A percentile compares a stretch with the other conserved stretches of the same genome.
Evolutionary conservation across 2,113 vertebrate genomes (phyloP).

Genomic region (Amphiprion percula): DNA sequence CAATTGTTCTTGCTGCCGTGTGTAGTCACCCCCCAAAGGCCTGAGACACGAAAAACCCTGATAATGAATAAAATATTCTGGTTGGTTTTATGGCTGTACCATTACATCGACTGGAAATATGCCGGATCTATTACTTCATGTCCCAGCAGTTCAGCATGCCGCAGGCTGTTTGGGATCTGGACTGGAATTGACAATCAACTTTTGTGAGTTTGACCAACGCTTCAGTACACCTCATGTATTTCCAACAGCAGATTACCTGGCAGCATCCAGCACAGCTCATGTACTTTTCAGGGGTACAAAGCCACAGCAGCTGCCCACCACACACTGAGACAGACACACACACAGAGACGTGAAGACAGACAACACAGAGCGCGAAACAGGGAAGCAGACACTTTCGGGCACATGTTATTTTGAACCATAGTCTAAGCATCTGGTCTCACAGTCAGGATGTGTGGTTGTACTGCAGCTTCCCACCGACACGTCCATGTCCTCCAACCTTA

Average conservation of each 20-base stretch:
- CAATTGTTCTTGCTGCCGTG: no score
- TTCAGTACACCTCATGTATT: not conserved
- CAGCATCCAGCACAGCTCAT: not conserved
- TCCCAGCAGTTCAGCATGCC: not conserved
- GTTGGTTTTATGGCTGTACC: not conserved
- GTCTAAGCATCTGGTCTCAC: not conserved
- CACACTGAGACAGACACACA: not conserved
- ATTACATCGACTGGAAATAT: not conserved
- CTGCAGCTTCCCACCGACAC: conserved; percentile 10
- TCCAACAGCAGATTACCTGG: not conserved
- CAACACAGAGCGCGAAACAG: not conserved
- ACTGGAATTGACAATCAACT: conserved; percentile 16
- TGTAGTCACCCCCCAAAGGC: no score
- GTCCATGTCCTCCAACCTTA: not conserved
- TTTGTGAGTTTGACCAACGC: conserved; percentile 2
- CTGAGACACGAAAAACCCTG: not conserved
- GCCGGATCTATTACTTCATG: not conserved
- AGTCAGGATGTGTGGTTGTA: not conserved
- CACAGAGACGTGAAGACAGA: not conserved
- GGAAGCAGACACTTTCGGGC: not conserved
- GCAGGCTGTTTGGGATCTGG: conserved; percentile 1
- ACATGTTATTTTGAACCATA: not conserved
- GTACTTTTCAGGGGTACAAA: not conserved
- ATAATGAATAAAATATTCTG: not conserved
- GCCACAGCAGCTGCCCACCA: conserved; percentile 5